Evolutionary conservation across 2,797 vertebrate species (phyloP).

Genomic region (Rhynchotus rufescens): DNA sequence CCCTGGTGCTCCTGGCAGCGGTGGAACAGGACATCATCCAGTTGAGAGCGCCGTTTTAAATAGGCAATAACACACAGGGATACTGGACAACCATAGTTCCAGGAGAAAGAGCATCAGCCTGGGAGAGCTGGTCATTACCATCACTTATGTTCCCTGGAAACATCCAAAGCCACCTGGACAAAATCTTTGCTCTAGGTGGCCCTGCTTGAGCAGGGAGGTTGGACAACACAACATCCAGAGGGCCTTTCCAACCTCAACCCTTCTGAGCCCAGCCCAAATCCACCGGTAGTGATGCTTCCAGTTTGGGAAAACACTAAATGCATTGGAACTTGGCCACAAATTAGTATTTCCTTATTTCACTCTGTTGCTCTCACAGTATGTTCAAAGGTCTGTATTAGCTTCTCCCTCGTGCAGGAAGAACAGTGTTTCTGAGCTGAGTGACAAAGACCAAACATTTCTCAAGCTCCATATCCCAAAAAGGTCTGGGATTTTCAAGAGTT

Average conservation of each 20-base stretch:
- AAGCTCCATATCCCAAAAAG: neutral
- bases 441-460: neutral
- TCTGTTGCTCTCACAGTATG: neutral
- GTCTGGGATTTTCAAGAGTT: neutral
- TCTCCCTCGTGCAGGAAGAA: neutral
- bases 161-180: too few relatives aligned
- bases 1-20: conserved; percentile 6
- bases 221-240: too few relatives aligned
- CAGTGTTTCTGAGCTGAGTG: neutral
- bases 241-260: too few relatives aligned
- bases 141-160: neutral
- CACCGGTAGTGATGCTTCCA: neutral
- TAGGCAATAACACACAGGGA: neutral
- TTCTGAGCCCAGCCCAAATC: neutral
- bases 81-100: neutral
- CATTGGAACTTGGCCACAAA: neutral
- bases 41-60: neutral
- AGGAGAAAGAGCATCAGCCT: neutral
- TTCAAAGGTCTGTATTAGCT: neutral
- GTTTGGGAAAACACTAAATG: neutral
- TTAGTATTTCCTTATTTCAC: conserved; percentile 3
- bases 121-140: neutral
- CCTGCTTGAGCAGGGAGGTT: too few relatives aligned
- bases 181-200: too few relatives aligned
- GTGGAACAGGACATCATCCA: neutral